Base-by-base conservation (phyloP, 2,888 invertebrate genomes). In the Protodeltote pygarga region DNA sequence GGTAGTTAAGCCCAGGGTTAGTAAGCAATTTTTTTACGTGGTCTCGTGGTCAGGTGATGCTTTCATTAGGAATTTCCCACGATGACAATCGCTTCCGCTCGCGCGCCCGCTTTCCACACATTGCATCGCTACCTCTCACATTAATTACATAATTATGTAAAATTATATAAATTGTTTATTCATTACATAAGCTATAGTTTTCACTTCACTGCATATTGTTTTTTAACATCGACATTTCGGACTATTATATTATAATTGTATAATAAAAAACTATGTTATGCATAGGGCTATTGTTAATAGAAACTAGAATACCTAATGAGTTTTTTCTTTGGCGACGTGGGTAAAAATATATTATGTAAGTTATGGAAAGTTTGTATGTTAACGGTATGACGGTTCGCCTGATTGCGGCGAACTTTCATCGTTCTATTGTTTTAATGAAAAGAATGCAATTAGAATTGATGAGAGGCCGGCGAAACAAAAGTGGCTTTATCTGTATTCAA, bases 101-200 rank as follows among this genome's bases (percentile, higher is more conserved):
- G 25, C 52, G 48, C 44, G 13, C 13, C 10, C 32, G 38, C 31
- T 21, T 11, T 46, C 25, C 15, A 0, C 10, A 9, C 17, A 32
- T 3, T 11, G 11, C 13, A 1, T 3, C 13, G 11, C 35, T 25
- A 13, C 31, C 23, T 29, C 29, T 16, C 27, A 47, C 42, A 65
- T 62, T 48, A 44, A 46, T n/a, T n/a, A n/a, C 58, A 61, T 62
- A 55, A 67, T 67, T 69, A 68, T 59, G 62, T 69, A 50, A 65
- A 64, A 62, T 45, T 41, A 65, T 50, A 42, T 41, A 53, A 51
- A 59, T 54, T 65, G 48, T 65, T 48, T 50, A 51, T 59, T 45
- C 34, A 24, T 68, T 67, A 69, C 52, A 55, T 62, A 67, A 65
- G 19, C 35, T 32, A 40, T 51, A 44, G 31, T 65, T 65, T 65